phyloP scores from a whole-genome alignment of 2,888 invertebrate genomes.

The Rutpela maculata region DNA sequence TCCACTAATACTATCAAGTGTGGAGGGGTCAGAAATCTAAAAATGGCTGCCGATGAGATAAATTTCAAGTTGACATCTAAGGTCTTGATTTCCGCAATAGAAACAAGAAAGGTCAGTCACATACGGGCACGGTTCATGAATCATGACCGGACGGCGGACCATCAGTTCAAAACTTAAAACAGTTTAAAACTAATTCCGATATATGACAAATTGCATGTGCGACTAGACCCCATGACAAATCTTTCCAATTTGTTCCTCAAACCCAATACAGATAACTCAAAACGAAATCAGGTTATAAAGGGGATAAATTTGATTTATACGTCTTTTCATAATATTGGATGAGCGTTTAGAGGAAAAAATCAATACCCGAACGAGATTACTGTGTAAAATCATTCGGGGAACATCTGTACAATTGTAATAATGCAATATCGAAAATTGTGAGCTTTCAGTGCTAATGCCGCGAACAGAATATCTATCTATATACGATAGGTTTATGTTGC shows the following conservation, averaged over 20 bases:
- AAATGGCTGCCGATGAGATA: background rate
- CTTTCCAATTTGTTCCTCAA: constrained; percentile 45
- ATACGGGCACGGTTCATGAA: background rate
- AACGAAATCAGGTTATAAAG: constrained; percentile 42
- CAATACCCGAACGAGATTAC: constrained; percentile 23
- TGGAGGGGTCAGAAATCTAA: no score
- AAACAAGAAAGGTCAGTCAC: background rate
- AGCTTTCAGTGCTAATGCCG: constrained; percentile 1
- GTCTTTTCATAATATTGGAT: constrained; percentile 21
- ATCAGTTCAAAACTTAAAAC: constrained; percentile 40
- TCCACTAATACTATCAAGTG: no score
- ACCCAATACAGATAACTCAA: constrained; percentile 40
- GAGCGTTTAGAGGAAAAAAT: constrained; percentile 31
- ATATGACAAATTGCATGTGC: constrained; percentile 42
- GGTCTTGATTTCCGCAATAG: background rate
- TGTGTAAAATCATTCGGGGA: constrained; percentile 7
- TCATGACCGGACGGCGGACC: background rate
- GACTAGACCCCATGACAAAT: constrained; percentile 42
- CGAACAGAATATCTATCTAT: constrained; percentile 8
- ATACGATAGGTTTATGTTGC: background rate
- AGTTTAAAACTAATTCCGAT: constrained; percentile 38
- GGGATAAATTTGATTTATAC: constrained; percentile 34
- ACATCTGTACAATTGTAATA: constrained; percentile 27
- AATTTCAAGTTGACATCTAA: background rate
- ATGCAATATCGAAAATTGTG: constrained; percentile 20